These are phyloP conservation scores for Drosophila macrospina DNA, from an alignment of 2,888 invertebrate genomes.

Conservation along the genomic window DNA sequence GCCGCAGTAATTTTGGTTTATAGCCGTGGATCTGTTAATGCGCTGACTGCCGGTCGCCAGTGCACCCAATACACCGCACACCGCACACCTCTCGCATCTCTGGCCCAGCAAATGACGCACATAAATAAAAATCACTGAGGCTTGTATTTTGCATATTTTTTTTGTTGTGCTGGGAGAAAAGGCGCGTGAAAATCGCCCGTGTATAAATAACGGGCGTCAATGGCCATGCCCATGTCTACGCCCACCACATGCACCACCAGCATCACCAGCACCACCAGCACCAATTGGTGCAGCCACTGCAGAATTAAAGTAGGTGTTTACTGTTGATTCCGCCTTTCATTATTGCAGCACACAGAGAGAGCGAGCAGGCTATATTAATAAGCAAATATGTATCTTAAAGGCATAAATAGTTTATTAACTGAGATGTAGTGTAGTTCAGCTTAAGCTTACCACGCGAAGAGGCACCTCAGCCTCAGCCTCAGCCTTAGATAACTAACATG, in stretches of 20 bases:
- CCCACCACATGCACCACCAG: constrained; percentile 6
- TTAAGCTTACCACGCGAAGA: neutral
- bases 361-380: neutral
- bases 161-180: constrained; percentile 41
- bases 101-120: constrained; percentile 32
- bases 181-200: constrained; percentile 62
- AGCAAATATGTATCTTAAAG: constrained; percentile 5
- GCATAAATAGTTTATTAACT: constrained; percentile 1
- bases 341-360: neutral
- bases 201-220: constrained; percentile 40
- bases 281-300: constrained; percentile 13
- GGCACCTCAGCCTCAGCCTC: neutral
- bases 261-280: neutral
- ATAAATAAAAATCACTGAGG: constrained; percentile 77
- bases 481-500: no score
- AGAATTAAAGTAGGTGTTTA: constrained; percentile 44
- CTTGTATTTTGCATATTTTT: constrained; percentile 72
- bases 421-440: neutral
- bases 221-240: constrained; percentile 19
- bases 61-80: constrained; percentile 11
- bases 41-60: constrained; percentile 48
- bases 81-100: neutral
- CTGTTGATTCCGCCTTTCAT: constrained; percentile 39
- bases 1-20: constrained; percentile 72
- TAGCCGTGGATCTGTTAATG: constrained; percentile 77